Base-by-base conservation (phyloP, 2,888 invertebrate species). In the Acronicta leporina region DNA sequence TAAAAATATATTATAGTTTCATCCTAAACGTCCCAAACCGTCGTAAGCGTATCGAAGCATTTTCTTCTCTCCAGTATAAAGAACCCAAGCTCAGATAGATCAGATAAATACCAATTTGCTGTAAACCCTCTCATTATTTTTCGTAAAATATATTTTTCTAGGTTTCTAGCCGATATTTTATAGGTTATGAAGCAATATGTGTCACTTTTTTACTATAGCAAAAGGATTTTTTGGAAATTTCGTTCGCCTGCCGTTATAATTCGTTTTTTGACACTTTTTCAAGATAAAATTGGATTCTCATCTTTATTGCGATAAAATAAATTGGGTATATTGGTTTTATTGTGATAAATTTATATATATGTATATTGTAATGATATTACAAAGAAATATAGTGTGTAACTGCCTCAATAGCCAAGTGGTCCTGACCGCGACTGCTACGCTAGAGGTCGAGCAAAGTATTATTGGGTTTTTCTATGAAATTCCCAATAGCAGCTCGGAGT, bases 31-130 rank as follows among this genome's bases (percentile, higher is more conserved):
- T 11, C 40, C 27, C 40, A 33, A 16, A 30, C 52, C 53, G 35
- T 54, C 27, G 47, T 53, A 68, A 57, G 41, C 57, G n/a, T 51
- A 45, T 70, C 53, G 63, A 27, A n/a, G 7, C 44, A n/a, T 43
- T 51, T 40, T 48, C 40, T 65, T 55, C 42, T 5, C 15, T 53
- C 14, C 15, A 63, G 50, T 52, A 56, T 60, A 59, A 57, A 60
- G 33, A 20, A 46, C 42, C n/a, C 49, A 1, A 27, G 43, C 44
- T 16, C 44, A 55, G 55, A 62, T 44, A 55, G 55, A 62, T 53
- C 45, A 55, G 55, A 62, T 53, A 72, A 72, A 52, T 35, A 59
- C 62, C 68, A 72, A 59, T 70, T 72, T 67, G 55, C 53, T 67
- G 52, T 50, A 52, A 65, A 42, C 50, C 40, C 8, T 40, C 45